Base-by-base conservation (phyloP, 2,888 invertebrate species). In the Drosophila merina region DNA sequence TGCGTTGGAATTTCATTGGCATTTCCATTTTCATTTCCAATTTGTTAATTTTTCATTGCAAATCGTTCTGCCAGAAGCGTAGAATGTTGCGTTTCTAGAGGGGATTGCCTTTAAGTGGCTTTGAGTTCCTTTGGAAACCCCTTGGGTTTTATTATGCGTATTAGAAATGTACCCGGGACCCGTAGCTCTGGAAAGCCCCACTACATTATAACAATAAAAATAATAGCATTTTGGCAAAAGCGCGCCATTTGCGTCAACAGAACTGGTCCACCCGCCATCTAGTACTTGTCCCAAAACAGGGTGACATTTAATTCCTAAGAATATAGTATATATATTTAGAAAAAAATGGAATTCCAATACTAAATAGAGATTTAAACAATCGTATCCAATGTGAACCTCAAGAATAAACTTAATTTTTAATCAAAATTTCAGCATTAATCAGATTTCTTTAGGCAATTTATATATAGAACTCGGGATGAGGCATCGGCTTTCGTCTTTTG, bases 1-100 rank as follows among this genome's bases (percentile, higher is more conserved):
- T 66, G 71, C 63, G 49, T 62, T 40, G 79, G 86, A 86, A 82
- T 86, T 80, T 80, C 87, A 82, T 84, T 82, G 87, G 87, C 85
- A 82, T 82, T 81, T 80, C 72, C 81, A 49, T 56, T 56, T 56
- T 26, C 44, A 63, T 70, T 58, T 84, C 68, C 67, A 76, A 56
- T 79, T 70, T 76, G 70, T 52, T 55, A 26, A 8, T 52, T 74
- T 58, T 74, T 54, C 12, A 49, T 74, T 44, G 52, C 31, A 9
- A 57, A 55, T 38, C 30, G 26, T 14, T 4, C 10, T 10, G 14
- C 5, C 40, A 42, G 40, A 42, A 8, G 40, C 40, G 40, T 14
- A 42, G 40, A 40, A 14, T 6, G 14, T 7, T 7, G 3, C 20
- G 3, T 8, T 20, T 42, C 20, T 20, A 3, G 7, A 4, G 20